Base-by-base conservation (phyloP, 2,888 invertebrate genomes). In the Sussaba pulchella region DNA sequence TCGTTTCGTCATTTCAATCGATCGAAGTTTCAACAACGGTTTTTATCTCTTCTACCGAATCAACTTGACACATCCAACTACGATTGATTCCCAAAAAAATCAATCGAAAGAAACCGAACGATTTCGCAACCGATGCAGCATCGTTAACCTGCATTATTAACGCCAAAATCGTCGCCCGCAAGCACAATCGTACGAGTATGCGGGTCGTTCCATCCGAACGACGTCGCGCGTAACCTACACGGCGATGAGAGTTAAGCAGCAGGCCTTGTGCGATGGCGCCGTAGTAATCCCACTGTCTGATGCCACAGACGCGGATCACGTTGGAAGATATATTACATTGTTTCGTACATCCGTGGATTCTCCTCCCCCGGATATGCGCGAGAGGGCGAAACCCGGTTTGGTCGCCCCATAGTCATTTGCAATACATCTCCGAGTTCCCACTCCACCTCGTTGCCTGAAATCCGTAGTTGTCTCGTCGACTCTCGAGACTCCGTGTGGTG, bases 271-370 rank as follows among this genome's bases (percentile, higher is more conserved):
- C 83, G 84, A 86, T 85, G 86, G 85, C 84, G 84, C 79, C 84
- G 36, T 61, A 85, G 85, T 87, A 87, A 85, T 84, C 87, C 85
- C 84, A 82, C 82, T 85, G 82, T 81, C 79, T 81, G 86, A 87
- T 87, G 87, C 86, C 84, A 82, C 86, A 85, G 86, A 87, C 86
- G 84, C 86, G 87, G 86, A 87, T 88, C 87, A 86, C 84, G 82
- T 74, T 75, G 82, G 85, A 85, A 87, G 87, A 88, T 87, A 86
- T 84, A 88, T 87, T 86, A 85, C 87, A 86, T 85, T 87, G 88
- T 88, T 87, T 86, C 87, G 85, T 82, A 75, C 79, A 83, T 85
- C 81, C 81, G 82, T 57, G 70, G 9, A 17, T 26, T 45, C 54
- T 26, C 26, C 54, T 41, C 19, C n/a, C 17, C 43, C 70, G 70